These are phyloP conservation scores for Panthera uncia DNA, from an alignment of 2,113 vertebrate genomes.

Conservation along the genomic window DNA sequence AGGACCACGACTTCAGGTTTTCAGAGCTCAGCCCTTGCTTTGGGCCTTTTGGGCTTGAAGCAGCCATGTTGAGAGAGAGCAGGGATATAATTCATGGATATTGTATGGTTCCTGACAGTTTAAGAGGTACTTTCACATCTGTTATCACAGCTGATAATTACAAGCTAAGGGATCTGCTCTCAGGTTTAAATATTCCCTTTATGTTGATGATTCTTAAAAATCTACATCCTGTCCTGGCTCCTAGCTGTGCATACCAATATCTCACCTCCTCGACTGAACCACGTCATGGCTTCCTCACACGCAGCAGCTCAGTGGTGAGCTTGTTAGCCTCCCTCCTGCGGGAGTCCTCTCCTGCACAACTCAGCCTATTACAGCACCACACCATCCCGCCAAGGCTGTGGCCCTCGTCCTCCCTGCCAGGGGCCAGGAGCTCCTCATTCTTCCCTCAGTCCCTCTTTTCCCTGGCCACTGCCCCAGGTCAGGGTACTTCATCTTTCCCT, in stretches of 20 bases:
- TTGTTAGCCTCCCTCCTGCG: neutral
- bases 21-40: neutral
- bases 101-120: neutral
- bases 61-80: neutral
- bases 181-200: slow-evolving; percentile 49
- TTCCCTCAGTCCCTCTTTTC: neutral
- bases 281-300: neutral
- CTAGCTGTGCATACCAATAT: neutral
- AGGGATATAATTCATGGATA: neutral
- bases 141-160: slow-evolving; percentile 36
- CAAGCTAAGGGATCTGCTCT: neutral
- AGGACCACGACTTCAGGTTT: neutral
- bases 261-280: neutral
- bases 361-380: fast-evolving
- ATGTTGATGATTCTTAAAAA: slow-evolving; percentile 45
- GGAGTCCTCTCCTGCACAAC: neutral
- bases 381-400: neutral
- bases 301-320: neutral
- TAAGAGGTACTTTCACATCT: slow-evolving; percentile 45
- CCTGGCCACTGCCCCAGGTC: neutral
- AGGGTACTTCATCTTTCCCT: neutral
- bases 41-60: neutral
- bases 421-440: neutral
- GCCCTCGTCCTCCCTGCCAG: neutral
- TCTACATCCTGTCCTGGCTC: neutral